A percentile compares a stretch with the other conserved stretches of the same genome.
Conservation (phyloP, 2,797 vertebrate genomes). For the Macropodus opercularis region DNA sequence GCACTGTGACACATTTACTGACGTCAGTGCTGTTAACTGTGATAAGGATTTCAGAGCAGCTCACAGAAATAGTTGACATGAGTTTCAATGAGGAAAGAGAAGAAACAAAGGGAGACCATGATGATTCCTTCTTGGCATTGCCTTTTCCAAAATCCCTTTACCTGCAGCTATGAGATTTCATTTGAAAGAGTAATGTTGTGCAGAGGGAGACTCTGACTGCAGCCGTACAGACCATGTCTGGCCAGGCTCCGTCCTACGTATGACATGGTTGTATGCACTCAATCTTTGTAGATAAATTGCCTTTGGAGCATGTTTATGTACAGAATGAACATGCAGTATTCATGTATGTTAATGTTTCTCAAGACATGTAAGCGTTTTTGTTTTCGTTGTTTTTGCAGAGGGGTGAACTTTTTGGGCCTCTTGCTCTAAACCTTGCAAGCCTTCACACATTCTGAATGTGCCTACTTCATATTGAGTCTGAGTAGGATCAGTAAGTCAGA, state of each 20-base stretch:
- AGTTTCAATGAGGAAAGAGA: conserved; percentile 74
- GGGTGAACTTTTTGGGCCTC: too few species aligned
- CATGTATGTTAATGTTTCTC: conserved; percentile 1
- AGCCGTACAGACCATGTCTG: conserved; percentile 40
- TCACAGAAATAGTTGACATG: conserved; percentile 66
- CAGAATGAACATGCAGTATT: conserved; percentile 18
- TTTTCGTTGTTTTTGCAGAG: too few species aligned
- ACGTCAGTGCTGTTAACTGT: conserved; percentile 66
- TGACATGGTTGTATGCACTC: conserved; percentile 44
- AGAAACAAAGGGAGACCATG: conserved; percentile 58
- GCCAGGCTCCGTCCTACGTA: too few species aligned
- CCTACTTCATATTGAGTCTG: conserved; percentile 2
- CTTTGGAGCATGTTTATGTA: conserved; percentile 40
- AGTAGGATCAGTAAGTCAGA: background rate
- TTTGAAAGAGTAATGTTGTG: conserved; percentile 44
- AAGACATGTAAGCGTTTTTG: background rate
- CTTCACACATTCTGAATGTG: too few species aligned
- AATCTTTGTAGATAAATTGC: conserved; percentile 60
- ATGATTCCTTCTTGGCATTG: conserved; percentile 82
- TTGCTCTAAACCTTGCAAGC: too few species aligned
- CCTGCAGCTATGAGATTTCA: conserved; percentile 58
- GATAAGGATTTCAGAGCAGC: conserved; percentile 79
- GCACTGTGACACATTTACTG: conserved; percentile 58
- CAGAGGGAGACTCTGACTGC: conserved; percentile 29
- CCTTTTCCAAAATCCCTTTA: conserved; percentile 59